Evolutionary conservation across 2,797 vertebrate genomes (phyloP).

Genomic region (Meriones psammophilus): DNA sequence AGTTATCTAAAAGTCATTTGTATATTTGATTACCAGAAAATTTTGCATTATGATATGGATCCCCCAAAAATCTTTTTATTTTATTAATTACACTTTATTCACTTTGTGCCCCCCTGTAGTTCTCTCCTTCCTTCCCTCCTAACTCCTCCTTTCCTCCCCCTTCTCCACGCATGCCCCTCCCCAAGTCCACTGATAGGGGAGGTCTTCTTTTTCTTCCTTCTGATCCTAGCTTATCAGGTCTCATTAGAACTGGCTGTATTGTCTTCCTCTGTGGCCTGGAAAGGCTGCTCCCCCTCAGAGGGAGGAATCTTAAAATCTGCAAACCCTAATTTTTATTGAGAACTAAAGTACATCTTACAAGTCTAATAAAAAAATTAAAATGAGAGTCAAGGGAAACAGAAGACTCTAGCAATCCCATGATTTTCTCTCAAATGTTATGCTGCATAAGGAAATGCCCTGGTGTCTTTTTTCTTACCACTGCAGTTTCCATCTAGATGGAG

Average conservation of each 20-base stretch:
- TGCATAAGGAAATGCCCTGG: background rate
- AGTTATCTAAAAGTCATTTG: background rate
- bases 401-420: background rate
- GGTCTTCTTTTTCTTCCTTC: too few relatives aligned
- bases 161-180: too few relatives aligned
- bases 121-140: too few relatives aligned
- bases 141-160: too few relatives aligned
- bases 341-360: background rate
- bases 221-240: too few relatives aligned
- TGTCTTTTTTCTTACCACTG: background rate
- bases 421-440: background rate
- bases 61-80: too few relatives aligned
- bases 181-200: too few relatives aligned
- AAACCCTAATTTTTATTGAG: conserved; percentile 47
- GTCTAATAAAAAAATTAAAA: background rate
- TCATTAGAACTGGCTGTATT: too few relatives aligned
- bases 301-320: background rate
- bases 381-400: background rate
- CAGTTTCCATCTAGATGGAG: background rate
- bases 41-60: background rate
- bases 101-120: too few relatives aligned
- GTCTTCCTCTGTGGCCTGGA: too few relatives aligned
- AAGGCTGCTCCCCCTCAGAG: too few relatives aligned
- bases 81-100: too few relatives aligned
- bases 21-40: background rate